Evolutionary conservation across 2,113 vertebrate genomes (phyloP).

Genomic region (Rhizomys pruinosus): DNA sequence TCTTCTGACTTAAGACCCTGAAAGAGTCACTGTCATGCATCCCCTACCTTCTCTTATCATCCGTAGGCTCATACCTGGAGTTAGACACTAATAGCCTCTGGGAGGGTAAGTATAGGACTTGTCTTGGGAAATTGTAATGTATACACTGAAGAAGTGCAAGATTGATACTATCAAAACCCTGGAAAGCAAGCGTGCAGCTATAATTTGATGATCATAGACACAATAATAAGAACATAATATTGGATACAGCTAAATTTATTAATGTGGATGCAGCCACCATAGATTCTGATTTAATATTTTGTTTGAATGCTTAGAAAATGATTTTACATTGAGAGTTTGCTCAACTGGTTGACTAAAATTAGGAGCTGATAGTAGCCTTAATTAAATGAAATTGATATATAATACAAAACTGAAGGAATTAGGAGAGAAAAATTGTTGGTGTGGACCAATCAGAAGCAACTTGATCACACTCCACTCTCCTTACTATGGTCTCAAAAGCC

Average conservation of each 20-base stretch:
- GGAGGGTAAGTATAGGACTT: neutral
- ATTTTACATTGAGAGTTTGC: neutral
- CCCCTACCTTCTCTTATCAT: neutral
- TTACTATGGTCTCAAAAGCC: neutral
- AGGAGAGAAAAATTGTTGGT: neutral
- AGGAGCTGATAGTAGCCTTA: neutral
- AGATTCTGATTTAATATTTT: neutral
- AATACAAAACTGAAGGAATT: constrained; percentile 21
- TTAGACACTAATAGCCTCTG: neutral
- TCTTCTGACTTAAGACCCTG: neutral
- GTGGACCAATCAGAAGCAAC: neutral
- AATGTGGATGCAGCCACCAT: neutral
- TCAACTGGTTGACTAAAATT: neutral
- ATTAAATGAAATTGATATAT: constrained; percentile 7
- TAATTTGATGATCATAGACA: constrained; percentile 13
- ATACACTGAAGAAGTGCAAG: neutral
- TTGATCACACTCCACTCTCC: too few species aligned
- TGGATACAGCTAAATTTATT: neutral
- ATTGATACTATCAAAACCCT: neutral
- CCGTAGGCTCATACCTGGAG: neutral
- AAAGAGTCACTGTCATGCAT: neutral
- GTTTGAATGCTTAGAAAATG: neutral
- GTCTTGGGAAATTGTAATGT: too few species aligned
- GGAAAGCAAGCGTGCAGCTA: neutral
- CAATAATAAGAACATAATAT: neutral